A percentile compares a stretch with the other conserved stretches of the same genome.
phyloP scores from a whole-genome alignment of 2,888 invertebrate species.

The Tetragnatha montana region DNA sequence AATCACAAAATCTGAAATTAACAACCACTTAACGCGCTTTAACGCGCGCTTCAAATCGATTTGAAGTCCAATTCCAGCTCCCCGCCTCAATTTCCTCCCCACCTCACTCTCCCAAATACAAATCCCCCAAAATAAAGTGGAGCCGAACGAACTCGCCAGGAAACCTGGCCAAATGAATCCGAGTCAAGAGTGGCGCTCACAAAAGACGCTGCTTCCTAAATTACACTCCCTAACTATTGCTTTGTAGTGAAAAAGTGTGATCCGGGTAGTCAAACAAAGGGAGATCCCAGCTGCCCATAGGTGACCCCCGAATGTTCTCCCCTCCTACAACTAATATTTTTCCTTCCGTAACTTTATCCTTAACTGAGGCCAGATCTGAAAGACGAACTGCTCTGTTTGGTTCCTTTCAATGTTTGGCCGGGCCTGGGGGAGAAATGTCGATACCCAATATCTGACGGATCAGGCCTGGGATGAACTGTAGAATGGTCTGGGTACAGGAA shows the following conservation, averaged over 20 bases:
- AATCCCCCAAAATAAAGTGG: too few relatives aligned
- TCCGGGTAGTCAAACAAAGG: slow-evolving; percentile 3
- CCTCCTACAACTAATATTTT: slow-evolving; percentile 53
- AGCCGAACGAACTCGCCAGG: too few relatives aligned
- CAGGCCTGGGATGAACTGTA: slow-evolving; percentile 63
- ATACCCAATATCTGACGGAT: slow-evolving; percentile 69
- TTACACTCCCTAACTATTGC: neutral
- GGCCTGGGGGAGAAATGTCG: slow-evolving; percentile 59
- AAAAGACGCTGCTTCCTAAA: neutral
- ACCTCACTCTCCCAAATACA: too few relatives aligned
- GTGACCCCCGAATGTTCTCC: neutral
- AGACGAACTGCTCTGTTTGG: slow-evolving; percentile 51
- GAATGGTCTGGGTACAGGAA: slow-evolving; percentile 61
- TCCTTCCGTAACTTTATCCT: slow-evolving; percentile 57
- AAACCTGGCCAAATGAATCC: too few relatives aligned
- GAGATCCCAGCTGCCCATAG: slow-evolving; percentile 16
- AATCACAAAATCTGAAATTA: too few relatives aligned
- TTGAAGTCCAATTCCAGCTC: too few relatives aligned
- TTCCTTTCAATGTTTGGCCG: slow-evolving; percentile 58
- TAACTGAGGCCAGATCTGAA: slow-evolving; percentile 36
- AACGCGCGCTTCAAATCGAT: too few relatives aligned
- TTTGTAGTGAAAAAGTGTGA: neutral
- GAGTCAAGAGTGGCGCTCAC: neutral
- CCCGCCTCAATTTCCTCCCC: too few relatives aligned
- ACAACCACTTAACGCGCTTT: too few relatives aligned